A percentile compares a stretch with the other conserved stretches of the same genome.
Conservation (phyloP, 2,113 vertebrate species). For the Pteronura brasiliensis region DNA sequence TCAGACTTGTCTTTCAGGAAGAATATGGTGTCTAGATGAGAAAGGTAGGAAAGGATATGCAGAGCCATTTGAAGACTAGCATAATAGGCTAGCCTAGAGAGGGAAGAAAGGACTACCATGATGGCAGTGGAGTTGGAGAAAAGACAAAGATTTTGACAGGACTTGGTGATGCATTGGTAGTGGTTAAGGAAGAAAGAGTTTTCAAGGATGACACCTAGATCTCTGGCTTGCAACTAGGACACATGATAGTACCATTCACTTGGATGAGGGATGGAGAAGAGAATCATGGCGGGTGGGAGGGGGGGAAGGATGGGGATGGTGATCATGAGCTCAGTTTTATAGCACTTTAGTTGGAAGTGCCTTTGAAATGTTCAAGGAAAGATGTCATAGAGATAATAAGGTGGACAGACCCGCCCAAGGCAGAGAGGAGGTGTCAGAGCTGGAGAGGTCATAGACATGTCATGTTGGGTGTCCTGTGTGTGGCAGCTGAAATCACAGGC, state of each 20-base stretch:
- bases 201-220: neutral
- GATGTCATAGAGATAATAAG: neutral
- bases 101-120: neutral
- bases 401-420: fast-evolving
- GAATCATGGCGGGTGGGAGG: neutral
- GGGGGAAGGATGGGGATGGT: fast-evolving
- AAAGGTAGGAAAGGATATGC: neutral
- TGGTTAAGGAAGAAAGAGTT: neutral
- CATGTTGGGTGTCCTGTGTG: neutral
- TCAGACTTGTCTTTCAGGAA: neutral
- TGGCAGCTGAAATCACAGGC: neutral
- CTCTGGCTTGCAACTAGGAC: neutral
- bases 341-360: neutral
- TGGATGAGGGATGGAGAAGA: neutral
- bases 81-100: neutral
- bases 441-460: too few species aligned
- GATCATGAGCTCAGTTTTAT: neutral
- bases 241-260: too few species aligned
- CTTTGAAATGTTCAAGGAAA: neutral
- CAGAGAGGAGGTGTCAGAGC: neutral
- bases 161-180: neutral
- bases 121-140: neutral
- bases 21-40: neutral
- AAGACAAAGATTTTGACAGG: neutral
- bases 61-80: neutral